Evolutionary conservation across 2,888 invertebrate species (phyloP), one percentile per base, ranked within the genome.

Genomic region (Morpho helenor): DNA sequence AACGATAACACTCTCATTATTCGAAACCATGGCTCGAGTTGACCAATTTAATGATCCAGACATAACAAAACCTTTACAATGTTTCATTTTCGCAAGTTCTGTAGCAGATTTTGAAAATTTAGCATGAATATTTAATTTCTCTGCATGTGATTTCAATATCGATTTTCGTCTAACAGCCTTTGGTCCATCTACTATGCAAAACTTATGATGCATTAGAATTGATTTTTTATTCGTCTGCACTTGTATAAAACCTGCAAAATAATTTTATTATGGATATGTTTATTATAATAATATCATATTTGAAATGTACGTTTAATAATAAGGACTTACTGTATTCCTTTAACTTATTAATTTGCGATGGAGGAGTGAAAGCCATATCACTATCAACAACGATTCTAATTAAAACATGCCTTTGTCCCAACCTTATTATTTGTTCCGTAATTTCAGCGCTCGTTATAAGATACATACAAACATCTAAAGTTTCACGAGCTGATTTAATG

Each of bases 31-130:
- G 1, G 94, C 95, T 68, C 93, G 92, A 62, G 92, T 90, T 2
- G 96, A 95, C 95, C 95, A 96, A 77, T 96, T 96, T 61, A 95
- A 91, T 49, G 95, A 95, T 45, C 96, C 96, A 62, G 92, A 93
- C 72, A 95, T 91, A 9, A 96, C 79, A 52, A 93, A 87, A 57
- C 88, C 84, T 70, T 76, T 85, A 2, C 71, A 62, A 54, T 66
- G 68, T 62, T 80, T 87, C 5, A 62, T 63, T 70, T 81, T 86
- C n/a, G 58, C 44, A 51, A 67, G 62, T 63, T 63, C 67, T 66
- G 77, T 82, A 0, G 56, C 66, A 45, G 68, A 66, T 62, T 77
- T 80, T 8, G 68, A 69, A 60, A 73, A 77, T 60, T 79, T 77
- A 51, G 79, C 82, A 66, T 89, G 81, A 23, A 85, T 73, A 56